Conservation (phyloP, 2,113 vertebrate species). For the Strix aluco region DNA sequence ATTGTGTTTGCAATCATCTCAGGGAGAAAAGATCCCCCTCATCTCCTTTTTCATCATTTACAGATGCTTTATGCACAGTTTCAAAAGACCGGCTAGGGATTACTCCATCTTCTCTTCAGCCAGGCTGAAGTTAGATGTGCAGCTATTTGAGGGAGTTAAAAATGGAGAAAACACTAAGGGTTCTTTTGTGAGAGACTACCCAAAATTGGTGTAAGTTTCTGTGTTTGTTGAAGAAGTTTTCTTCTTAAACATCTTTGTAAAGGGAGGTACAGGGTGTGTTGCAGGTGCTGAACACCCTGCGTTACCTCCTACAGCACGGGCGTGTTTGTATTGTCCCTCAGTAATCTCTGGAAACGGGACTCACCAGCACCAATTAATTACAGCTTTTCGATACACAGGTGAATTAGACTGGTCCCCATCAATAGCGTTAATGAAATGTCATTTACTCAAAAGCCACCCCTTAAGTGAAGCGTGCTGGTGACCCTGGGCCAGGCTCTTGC, state of each 20-base stretch:
- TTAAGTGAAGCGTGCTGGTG: rapidly evolving
- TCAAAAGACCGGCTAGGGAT: slow-evolving; percentile 51
- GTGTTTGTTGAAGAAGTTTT: background rate
- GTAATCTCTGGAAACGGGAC: background rate
- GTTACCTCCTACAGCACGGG: rapidly evolving
- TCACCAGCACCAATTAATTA: slow-evolving; percentile 32
- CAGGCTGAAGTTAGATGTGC: background rate
- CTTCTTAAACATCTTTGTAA: background rate
- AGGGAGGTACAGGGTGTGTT: background rate
- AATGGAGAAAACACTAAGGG: background rate
- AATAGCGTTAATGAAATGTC: slow-evolving; percentile 44
- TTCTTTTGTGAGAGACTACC: background rate
- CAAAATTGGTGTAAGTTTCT: background rate
- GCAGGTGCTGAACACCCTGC: rapidly evolving
- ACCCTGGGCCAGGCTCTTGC: background rate
- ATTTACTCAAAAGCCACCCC: background rate
- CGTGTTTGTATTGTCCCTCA: background rate
- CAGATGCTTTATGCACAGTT: slow-evolving; percentile 12
- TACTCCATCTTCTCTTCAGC: slow-evolving; percentile 42
- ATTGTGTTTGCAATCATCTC: background rate
- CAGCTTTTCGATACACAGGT: background rate
- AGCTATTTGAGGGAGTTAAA: background rate
- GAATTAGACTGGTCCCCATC: background rate
- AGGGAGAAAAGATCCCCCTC: slow-evolving; percentile 2
- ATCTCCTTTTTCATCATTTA: slow-evolving; percentile 58